A percentile compares a stretch with the other conserved stretches of the same genome.
These are phyloP conservation scores for Cyclura pinguis DNA, from an alignment of 2,797 vertebrate genomes.

Conservation along the genomic window DNA sequence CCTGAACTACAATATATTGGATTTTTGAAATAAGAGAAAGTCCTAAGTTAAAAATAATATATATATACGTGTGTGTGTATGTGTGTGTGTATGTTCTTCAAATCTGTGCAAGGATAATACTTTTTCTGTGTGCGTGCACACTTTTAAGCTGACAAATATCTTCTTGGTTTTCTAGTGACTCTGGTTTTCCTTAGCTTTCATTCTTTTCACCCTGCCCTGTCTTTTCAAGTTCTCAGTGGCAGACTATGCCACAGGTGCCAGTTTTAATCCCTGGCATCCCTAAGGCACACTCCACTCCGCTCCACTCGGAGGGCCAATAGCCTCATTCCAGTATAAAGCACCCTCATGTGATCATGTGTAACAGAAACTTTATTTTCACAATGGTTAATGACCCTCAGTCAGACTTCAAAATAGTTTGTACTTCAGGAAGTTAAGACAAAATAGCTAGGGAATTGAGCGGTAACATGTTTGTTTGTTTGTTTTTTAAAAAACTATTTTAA, in stretches of 20 bases:
- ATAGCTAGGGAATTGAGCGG: not conserved
- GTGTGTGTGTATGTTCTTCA: not conserved
- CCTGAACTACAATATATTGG: not conserved
- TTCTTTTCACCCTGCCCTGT: conserved; percentile 7
- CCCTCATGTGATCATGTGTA: no score
- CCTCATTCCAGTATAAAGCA: not conserved
- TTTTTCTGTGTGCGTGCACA: accelerated
- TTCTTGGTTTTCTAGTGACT: conserved; percentile 20
- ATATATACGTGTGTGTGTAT: no score
- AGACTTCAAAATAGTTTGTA: not conserved
- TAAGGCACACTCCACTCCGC: not conserved
- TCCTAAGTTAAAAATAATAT: not conserved
- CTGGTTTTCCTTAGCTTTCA: not conserved
- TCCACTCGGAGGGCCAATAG: not conserved
- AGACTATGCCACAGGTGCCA: not conserved
- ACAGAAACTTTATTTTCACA: not conserved
- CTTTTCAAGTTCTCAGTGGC: not conserved
- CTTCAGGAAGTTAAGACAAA: not conserved
- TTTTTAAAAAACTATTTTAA: not conserved
- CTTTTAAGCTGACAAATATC: not conserved
- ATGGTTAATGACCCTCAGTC: not conserved
- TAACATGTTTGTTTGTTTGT: no score
- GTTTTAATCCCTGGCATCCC: not conserved
- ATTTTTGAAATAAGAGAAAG: conserved; percentile 45
- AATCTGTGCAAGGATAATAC: not conserved